These are phyloP conservation scores for Propithecus deckenii DNA, from an alignment of 2,797 vertebrate genomes.

Conservation along the genomic window DNA sequence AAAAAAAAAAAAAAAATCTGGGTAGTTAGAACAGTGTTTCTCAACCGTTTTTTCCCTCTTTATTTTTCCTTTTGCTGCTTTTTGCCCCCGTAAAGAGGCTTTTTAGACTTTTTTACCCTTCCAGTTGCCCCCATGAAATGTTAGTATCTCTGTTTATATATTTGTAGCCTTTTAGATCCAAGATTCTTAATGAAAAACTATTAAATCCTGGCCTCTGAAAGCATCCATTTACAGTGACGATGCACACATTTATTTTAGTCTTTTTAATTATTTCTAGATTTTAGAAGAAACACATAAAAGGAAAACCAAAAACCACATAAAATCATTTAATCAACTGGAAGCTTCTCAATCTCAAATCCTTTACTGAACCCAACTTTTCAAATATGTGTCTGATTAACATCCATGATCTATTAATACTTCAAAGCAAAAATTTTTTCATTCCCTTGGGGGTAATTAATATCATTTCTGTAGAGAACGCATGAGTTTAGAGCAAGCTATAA, in stretches of 20 bases:
- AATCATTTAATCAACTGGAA: slow-evolving; percentile 24
- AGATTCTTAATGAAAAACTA: neutral
- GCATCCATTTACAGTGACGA: neutral
- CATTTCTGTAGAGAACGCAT: slow-evolving; percentile 3
- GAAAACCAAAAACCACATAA: neutral
- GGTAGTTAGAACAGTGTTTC: neutral
- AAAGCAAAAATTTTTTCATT: neutral
- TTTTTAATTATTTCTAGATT: slow-evolving; percentile 42
- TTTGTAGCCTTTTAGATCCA: neutral
- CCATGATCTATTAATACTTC: neutral
- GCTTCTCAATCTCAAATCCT: slow-evolving; percentile 18
- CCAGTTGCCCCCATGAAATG: neutral
- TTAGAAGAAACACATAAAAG: slow-evolving; percentile 41
- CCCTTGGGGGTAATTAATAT: neutral
- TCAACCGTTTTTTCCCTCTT: neutral
- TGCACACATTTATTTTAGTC: neutral
- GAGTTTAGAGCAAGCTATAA: slow-evolving; percentile 8
- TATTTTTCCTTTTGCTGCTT: neutral
- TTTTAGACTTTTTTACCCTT: neutral
- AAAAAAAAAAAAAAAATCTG: neutral
- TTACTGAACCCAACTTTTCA: slow-evolving; percentile 42
- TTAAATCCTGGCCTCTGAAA: neutral
- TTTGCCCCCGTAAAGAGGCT: neutral
- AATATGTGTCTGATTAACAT: slow-evolving; percentile 1
- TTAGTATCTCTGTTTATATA: neutral